Conservation (phyloP, 2,113 vertebrate genomes). For the Pedetes capensis region DNA sequence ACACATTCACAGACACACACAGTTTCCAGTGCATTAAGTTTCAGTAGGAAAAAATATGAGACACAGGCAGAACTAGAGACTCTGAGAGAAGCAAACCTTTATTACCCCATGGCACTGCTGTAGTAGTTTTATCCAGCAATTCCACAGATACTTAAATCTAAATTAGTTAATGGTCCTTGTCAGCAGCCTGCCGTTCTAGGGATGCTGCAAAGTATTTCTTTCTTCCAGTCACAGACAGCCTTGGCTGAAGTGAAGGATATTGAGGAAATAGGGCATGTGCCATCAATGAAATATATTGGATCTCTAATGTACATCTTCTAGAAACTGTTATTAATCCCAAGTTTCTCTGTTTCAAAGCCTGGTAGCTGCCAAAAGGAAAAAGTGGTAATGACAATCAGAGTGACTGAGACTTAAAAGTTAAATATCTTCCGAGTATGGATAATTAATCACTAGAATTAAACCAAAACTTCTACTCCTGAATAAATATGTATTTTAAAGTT, state of each 20-base stretch:
- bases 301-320: constrained; percentile 51
- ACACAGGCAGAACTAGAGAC: neutral
- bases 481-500: neutral
- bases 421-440: neutral
- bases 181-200: constrained; percentile 45
- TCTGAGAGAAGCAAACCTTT: constrained; percentile 48
- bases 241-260: constrained; percentile 54
- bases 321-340: constrained; percentile 57
- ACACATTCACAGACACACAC: neutral
- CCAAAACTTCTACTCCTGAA: neutral
- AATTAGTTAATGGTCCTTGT: constrained; percentile 71
- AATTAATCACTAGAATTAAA: neutral
- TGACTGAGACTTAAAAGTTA: constrained; percentile 22
- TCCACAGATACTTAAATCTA: constrained; percentile 65
- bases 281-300: constrained; percentile 63
- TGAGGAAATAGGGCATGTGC: constrained; percentile 45
- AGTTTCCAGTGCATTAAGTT: constrained; percentile 46
- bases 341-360: constrained; percentile 46
- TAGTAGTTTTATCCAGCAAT: constrained; percentile 13
- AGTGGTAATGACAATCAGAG: constrained; percentile 13
- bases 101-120: constrained; percentile 27
- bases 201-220: constrained; percentile 48
- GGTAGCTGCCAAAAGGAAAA: constrained; percentile 51
- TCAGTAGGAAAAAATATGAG: constrained; percentile 42
- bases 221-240: constrained; percentile 39